Evolutionary conservation across 2,113 vertebrate species (phyloP).

Genomic region (Bubalus kerabau): DNA sequence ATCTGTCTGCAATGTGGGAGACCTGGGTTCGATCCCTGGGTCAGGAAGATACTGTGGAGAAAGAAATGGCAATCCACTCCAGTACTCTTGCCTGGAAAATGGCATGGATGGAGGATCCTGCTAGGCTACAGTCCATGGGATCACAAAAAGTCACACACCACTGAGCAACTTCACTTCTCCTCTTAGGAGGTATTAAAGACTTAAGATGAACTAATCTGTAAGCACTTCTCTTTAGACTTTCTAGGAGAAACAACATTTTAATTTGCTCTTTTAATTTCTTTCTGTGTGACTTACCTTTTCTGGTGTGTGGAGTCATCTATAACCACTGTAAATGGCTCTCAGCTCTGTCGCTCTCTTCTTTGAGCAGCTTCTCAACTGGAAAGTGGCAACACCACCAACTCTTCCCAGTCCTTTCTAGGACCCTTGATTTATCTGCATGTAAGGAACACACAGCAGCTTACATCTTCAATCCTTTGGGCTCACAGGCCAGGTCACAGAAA

Average conservation of each 20-base stretch:
- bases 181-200: not conserved
- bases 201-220: not conserved
- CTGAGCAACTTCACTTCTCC: not conserved
- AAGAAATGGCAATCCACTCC: not conserved
- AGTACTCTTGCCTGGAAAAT: not conserved
- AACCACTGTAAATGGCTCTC: not conserved
- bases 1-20: not conserved
- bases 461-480: not conserved
- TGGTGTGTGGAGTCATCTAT: not conserved
- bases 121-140: not conserved
- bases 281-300: not conserved
- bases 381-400: not conserved
- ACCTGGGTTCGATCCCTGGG: not conserved
- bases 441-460: not conserved
- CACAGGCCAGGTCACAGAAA: not conserved
- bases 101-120: not conserved
- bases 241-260: not conserved
- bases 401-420: not conserved
- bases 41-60: not conserved
- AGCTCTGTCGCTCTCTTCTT: not conserved
- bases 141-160: not conserved
- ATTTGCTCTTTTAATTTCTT: constrained; percentile 28
- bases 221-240: not conserved
- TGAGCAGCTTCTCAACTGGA: not conserved
- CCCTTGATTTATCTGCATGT: no score